Conservation (phyloP, 1,140 invertebrate species). For the Tetramorium alpestre region DNA sequence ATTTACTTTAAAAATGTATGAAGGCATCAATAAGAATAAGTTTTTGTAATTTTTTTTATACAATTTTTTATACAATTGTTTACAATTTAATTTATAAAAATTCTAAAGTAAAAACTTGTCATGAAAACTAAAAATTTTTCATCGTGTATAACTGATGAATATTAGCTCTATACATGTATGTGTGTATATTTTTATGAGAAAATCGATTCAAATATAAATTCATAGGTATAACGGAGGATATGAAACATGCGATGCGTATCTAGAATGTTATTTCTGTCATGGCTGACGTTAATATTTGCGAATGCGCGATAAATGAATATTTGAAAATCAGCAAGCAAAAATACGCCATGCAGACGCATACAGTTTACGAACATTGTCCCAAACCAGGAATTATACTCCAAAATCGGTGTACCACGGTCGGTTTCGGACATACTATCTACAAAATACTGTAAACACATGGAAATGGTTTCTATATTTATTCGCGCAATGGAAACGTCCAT, state of each 20-base stretch:
- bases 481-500: not conserved
- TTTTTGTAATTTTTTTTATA: not conserved
- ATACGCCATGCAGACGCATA: not conserved
- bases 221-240: not conserved
- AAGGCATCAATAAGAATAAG: not conserved
- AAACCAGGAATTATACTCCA: constrained; percentile 7
- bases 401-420: not conserved
- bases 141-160: not conserved
- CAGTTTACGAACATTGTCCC: constrained; percentile 1
- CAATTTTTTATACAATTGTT: too few relatives aligned
- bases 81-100: not conserved
- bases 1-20: not conserved
- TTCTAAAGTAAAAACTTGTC: not conserved
- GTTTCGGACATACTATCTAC: not conserved
- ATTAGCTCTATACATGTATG: not conserved
- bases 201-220: constrained; percentile 4
- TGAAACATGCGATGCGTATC: not conserved
- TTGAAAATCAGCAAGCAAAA: not conserved
- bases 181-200: not conserved
- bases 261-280: constrained; percentile 2
- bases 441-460: not conserved
- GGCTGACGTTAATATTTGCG: constrained; percentile 29
- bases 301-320: constrained; percentile 27
- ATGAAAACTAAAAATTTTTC: not conserved
- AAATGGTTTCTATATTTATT: constrained; percentile 28